Evolutionary conservation across 2,113 vertebrate genomes (phyloP), one percentile per base, ranked within the genome.

Genomic region (Struthidea cinerea): DNA sequence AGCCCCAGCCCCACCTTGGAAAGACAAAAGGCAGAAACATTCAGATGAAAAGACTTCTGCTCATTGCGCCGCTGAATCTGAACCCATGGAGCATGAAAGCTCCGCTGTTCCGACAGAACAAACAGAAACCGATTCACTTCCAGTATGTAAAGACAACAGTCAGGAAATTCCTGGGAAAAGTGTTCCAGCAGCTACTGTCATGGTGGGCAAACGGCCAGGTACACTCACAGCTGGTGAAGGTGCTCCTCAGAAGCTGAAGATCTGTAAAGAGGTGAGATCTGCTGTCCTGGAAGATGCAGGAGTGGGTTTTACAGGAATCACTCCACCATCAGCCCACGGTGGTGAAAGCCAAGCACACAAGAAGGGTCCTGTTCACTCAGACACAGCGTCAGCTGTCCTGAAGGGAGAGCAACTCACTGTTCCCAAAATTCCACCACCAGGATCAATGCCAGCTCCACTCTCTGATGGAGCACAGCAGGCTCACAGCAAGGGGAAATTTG

Each of bases 1-100:
- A 22, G 75, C 77, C 26, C 75, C 88, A 67, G 61, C 70, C 41
- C 65, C 82, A 13, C 75, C 84, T 12, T 94, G 91, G 70, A 17
- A 87, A 56, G 90, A 93, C 24, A 90, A 94, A 80, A 93, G 64
- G 64, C 90, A 74, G 49, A 93, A 84, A 46, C 89, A 85, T 7
- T 63, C 74, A 10, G 56, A 22, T 24, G 65, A 76, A 70, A 83
- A 79, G 15, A 26, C 41, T 86, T 44, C 91, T 49, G 39, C 89
- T 80, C 59, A 2, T 5, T 23, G 67, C 0, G 1, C 22, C 80
- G 60, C 35, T 21, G 10, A 50, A 69, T n/a, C 61, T 37, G 78
- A 73, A 16, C 59, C 17, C 46, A 13, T 6, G 15, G 78, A 93
- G 26, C 18, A 16, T 0, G 63, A 87, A 60, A 73, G 69, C 39